Conservation (phyloP, 2,888 invertebrate genomes). For the Quadroppia sp. region DNA sequence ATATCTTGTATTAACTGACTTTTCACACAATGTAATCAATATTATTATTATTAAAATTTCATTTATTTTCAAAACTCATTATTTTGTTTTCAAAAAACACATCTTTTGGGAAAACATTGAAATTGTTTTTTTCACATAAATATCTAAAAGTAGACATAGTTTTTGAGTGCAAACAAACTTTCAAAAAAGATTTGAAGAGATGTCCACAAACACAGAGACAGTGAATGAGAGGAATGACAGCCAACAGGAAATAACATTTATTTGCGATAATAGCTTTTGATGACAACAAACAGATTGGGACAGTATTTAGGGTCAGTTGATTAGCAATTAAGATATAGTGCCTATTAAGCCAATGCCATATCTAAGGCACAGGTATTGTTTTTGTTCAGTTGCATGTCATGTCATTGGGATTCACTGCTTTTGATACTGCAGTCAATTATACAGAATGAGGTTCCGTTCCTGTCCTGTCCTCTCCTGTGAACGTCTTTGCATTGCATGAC, state of each 20-base stretch:
- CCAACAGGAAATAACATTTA: conserved; percentile 23
- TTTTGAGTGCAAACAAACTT: not conserved
- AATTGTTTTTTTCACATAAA: not conserved
- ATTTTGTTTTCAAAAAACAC: not conserved
- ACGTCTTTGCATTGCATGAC: conserved; percentile 33
- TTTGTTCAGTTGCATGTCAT: conserved; percentile 30
- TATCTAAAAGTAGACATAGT: not conserved
- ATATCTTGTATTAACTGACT: not conserved
- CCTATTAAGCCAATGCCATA: conserved; percentile 19
- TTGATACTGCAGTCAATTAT: conserved; percentile 5
- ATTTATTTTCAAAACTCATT: not conserved
- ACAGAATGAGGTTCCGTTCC: conserved; percentile 23
- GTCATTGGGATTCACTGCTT: conserved; percentile 10
- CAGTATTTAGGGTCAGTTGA: conserved; percentile 36
- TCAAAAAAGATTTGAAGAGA: not conserved
- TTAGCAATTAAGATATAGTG: conserved; percentile 34
- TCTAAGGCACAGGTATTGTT: not conserved
- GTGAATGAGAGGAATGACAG: not conserved
- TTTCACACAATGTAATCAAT: not conserved
- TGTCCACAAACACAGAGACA: not conserved
- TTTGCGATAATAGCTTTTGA: conserved; percentile 6
- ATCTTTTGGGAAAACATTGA: not conserved
- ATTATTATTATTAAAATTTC: not conserved
- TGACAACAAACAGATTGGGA: conserved; percentile 25
- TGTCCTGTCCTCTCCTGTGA: conserved; percentile 1